Evolutionary conservation across 2,888 invertebrate genomes (phyloP).

Genomic region (Mythimna vitellina): DNA sequence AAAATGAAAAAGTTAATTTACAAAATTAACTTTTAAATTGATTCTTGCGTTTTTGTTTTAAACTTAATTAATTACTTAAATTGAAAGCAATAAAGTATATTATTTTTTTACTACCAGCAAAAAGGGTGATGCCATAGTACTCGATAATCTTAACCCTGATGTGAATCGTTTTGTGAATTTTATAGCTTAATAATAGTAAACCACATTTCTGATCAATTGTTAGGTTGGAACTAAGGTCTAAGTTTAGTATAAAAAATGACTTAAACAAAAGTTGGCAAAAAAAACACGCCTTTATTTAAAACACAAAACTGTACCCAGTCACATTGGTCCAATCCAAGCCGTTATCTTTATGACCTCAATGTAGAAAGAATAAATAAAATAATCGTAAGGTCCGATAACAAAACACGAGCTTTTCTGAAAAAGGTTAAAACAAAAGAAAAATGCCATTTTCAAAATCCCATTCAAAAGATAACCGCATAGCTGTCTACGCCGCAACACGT

Average conservation of each 20-base stretch:
- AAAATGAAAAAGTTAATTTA: not conserved
- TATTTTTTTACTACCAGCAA: too few species aligned
- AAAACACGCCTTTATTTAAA: constrained; percentile 17
- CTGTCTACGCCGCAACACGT: constrained; percentile 35
- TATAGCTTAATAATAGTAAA: too few species aligned
- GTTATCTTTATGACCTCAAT: constrained; percentile 33
- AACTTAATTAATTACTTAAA: not conserved
- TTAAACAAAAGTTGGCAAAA: not conserved
- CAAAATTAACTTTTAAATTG: not conserved
- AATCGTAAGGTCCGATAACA: constrained; percentile 2
- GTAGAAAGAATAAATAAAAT: constrained; percentile 20
- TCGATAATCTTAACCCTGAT: too few species aligned
- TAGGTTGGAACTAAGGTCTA: not conserved
- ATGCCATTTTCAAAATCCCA: constrained; percentile 16
- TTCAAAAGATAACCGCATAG: constrained; percentile 28
- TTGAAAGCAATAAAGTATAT: not conserved
- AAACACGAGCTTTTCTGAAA: constrained; percentile 11
- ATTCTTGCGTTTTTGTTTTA: not conserved
- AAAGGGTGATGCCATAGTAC: too few species aligned
- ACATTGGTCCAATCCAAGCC: constrained; percentile 9
- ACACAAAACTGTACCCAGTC: constrained; percentile 2
- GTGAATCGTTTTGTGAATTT: too few species aligned
- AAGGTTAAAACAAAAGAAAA: constrained; percentile 28
- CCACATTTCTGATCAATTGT: too few species aligned
- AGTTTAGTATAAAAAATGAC: constrained; percentile 8